Conservation (phyloP, 2,113 vertebrate species). For the Oreocharis arfaki region DNA sequence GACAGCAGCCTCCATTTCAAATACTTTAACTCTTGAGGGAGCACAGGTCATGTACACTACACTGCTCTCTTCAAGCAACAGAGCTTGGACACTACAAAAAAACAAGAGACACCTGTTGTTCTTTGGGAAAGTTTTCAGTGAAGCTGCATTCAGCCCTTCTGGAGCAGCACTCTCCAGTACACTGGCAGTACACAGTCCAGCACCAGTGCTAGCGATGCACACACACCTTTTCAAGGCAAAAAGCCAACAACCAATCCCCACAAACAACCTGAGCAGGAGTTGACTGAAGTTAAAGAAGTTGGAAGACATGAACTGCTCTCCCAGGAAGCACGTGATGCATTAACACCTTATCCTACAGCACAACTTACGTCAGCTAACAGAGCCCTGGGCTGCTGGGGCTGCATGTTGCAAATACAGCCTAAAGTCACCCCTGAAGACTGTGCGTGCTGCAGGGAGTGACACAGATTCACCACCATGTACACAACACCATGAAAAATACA, state of each 20-base stretch:
- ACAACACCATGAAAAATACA: background rate
- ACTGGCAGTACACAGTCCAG: background rate
- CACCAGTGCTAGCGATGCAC: rapidly evolving
- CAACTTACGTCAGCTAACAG: background rate
- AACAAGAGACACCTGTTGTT: background rate
- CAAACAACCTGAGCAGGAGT: background rate
- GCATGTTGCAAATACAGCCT: background rate
- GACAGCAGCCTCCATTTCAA: background rate
- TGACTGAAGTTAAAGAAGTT: background rate
- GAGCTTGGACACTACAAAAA: background rate
- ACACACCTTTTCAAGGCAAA: background rate
- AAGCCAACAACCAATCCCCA: background rate
- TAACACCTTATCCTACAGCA: background rate
- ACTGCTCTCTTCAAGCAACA: background rate
- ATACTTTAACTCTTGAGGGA: background rate
- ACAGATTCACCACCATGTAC: background rate
- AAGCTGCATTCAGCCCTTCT: background rate
- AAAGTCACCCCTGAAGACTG: background rate
- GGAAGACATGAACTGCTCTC: background rate
- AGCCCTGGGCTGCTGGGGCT: background rate
- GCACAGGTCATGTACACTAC: background rate
- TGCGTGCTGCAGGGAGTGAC: background rate
- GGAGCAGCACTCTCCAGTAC: rapidly evolving
- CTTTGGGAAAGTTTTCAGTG: background rate
- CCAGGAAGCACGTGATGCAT: rapidly evolving